Evolutionary conservation across 92 coral and sea anemone genomes (phyloP).

Genomic region (Epizoanthus scotinus): DNA sequence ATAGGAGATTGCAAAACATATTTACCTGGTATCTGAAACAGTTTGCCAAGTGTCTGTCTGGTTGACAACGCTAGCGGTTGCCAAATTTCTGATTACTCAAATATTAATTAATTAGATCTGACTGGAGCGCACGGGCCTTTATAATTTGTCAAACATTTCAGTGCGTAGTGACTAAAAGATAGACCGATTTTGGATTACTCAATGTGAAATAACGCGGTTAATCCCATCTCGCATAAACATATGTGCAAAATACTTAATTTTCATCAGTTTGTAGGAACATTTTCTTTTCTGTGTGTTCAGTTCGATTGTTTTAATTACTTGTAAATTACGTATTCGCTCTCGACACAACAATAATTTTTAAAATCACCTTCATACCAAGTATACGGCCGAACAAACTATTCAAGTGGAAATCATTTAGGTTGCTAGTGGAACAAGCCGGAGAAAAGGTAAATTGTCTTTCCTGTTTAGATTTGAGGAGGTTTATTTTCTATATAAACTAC

Average conservation of each 20-base stretch:
- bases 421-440: no score
- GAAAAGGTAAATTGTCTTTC: no score
- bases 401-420: no score
- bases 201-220: no score
- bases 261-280: not conserved
- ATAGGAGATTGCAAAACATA: not conserved
- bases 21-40: not conserved
- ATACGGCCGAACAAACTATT: no score
- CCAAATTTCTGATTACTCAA: slow-evolving; percentile 4
- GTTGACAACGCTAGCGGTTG: not conserved
- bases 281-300: not conserved
- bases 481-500: no score
- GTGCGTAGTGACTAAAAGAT: not conserved
- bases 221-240: not conserved
- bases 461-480: no score
- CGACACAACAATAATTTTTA: no score
- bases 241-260: not conserved
- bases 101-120: slow-evolving; percentile 11
- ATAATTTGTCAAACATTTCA: not conserved
- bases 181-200: no score
- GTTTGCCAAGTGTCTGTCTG: not conserved
- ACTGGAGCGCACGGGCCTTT: not conserved
- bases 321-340: no score
- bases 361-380: no score
- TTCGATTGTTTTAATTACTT: no score